phyloP scores from a whole-genome alignment of 1,140 invertebrate species.

The Geopemphigus sp. region DNA sequence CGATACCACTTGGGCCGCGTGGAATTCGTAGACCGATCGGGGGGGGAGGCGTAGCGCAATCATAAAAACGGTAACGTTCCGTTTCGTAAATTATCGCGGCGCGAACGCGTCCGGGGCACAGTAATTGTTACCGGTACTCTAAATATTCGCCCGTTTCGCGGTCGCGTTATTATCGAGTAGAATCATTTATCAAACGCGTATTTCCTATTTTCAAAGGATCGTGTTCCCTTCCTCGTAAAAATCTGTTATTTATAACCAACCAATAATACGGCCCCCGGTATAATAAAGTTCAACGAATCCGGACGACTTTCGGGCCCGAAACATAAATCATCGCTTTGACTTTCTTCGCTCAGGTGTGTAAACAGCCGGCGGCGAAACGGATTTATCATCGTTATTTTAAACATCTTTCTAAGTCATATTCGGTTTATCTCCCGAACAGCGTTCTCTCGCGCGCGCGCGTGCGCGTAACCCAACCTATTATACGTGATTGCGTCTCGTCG shows the following conservation, averaged over 20 bases:
- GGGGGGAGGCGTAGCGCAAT: too few relatives aligned
- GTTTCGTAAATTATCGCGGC: too few relatives aligned
- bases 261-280: not conserved
- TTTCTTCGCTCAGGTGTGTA: slow-evolving; percentile 31
- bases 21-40: too few relatives aligned
- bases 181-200: slow-evolving; percentile 33
- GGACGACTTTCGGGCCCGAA: not conserved
- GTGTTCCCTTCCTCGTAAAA: not conserved
- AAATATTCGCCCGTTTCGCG: not conserved
- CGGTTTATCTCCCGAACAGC: not conserved
- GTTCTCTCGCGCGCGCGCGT: too few relatives aligned
- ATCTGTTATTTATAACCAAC: slow-evolving; percentile 21
- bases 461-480: too few relatives aligned
- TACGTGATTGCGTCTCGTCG: too few relatives aligned
- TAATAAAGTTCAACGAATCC: slow-evolving; percentile 27
- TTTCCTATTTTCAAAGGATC: slow-evolving; percentile 10
- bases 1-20: too few relatives aligned
- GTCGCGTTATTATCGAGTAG: not conserved
- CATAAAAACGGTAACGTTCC: too few relatives aligned
- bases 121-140: too few relatives aligned
- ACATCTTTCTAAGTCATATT: not conserved
- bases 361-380: slow-evolving; percentile 7
- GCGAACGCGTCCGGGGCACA: too few relatives aligned
- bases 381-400: slow-evolving; percentile 44
- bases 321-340: slow-evolving; percentile 35